Evolutionary conservation across 2,113 vertebrate genomes (phyloP).

Genomic region (Pheucticus melanocephalus): DNA sequence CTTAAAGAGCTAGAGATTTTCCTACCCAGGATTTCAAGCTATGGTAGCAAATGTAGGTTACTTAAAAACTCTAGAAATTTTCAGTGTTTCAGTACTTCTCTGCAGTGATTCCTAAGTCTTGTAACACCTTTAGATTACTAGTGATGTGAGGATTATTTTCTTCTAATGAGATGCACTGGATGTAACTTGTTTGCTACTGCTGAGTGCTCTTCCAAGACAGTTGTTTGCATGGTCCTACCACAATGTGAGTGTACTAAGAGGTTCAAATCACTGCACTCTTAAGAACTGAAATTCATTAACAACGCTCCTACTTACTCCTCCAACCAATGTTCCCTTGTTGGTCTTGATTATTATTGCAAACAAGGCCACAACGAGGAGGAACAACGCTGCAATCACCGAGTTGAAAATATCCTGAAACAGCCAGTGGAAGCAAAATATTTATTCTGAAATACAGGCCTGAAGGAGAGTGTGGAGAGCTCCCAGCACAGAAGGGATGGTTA

Average conservation of each 20-base stretch:
- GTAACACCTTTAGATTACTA: not conserved
- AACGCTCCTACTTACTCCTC: constrained; percentile 81
- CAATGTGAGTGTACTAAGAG: not conserved
- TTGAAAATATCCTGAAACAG: constrained; percentile 83
- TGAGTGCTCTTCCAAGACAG: not conserved
- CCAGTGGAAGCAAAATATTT: not conserved
- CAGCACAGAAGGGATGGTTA: rapidly evolving
- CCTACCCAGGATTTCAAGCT: not conserved
- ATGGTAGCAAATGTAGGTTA: not conserved
- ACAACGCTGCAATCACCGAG: constrained; percentile 74
- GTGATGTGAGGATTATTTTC: not conserved
- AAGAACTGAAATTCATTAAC: not conserved
- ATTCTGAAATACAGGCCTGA: not conserved
- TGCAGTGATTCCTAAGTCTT: not conserved
- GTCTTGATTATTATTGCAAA: constrained; percentile 69
- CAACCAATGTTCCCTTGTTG: constrained; percentile 59
- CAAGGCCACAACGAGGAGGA: constrained; percentile 75
- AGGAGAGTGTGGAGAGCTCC: not conserved
- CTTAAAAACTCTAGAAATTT: not conserved
- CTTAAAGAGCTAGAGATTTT: not conserved
- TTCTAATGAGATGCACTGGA: not conserved
- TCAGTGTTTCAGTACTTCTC: not conserved
- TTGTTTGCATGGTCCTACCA: not conserved
- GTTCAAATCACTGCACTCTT: not conserved
- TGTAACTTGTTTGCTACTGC: not conserved